Conservation (phyloP, 2,113 vertebrate genomes). For the Boleophthalmus pectinirostris region DNA sequence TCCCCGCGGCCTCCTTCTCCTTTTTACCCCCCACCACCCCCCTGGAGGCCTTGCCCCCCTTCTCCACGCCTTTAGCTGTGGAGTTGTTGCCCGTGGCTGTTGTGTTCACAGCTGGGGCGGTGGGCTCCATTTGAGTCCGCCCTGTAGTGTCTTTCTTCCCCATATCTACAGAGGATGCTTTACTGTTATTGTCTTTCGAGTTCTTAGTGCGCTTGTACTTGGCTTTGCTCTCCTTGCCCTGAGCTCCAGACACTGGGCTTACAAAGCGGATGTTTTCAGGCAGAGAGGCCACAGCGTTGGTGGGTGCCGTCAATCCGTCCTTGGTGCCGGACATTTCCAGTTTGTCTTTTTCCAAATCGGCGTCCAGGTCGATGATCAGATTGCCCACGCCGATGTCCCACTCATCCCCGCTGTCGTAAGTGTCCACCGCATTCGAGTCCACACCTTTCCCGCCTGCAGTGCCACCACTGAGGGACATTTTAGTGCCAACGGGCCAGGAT, state of each 20-base stretch:
- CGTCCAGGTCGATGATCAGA: constrained; percentile 99
- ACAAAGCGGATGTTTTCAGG: constrained; percentile 99
- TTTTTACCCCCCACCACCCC: constrained; percentile 90
- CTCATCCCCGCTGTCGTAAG: constrained; percentile 99
- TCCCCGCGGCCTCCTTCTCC: constrained; percentile 91
- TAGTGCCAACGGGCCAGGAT: constrained; percentile 94
- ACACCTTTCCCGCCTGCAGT: constrained; percentile 99
- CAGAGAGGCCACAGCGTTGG: constrained; percentile 92
- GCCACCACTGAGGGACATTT: constrained; percentile 99
- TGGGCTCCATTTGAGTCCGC: constrained; percentile 85
- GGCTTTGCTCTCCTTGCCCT: constrained; percentile 98
- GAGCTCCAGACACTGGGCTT: constrained; percentile 92
- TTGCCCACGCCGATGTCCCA: constrained; percentile 99
- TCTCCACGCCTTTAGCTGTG: constrained; percentile 86
- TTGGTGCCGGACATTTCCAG: constrained; percentile 99
- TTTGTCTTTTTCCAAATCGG: constrained; percentile 99
- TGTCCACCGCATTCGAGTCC: constrained; percentile 99
- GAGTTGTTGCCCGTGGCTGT: constrained; percentile 76
- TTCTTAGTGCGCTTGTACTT: constrained; percentile 99
- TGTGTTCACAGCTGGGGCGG: constrained; percentile 73
- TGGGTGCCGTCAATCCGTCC: constrained; percentile 88
- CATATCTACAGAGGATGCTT: constrained; percentile 87
- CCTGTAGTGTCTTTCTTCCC: constrained; percentile 91
- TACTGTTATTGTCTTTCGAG: constrained; percentile 93
- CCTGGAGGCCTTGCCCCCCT: constrained; percentile 88